Percentiles rank a stretch among this genome's conserved stretches.
These are phyloP conservation scores for Bubo scandiacus DNA, from an alignment of 2,113 vertebrate species.

Conservation along the genomic window DNA sequence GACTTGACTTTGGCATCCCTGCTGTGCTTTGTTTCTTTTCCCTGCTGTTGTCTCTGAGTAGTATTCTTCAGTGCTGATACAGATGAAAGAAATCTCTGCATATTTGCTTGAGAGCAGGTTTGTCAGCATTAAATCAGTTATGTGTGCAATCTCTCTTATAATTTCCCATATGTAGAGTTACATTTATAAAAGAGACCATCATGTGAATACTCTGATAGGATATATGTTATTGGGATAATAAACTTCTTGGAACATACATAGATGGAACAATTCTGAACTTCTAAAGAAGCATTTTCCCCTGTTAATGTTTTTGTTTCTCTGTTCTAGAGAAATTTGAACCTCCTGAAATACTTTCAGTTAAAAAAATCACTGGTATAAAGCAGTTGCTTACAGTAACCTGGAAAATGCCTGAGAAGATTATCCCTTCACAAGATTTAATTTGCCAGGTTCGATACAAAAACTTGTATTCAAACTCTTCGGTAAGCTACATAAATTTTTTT, in stretches of 20 bases:
- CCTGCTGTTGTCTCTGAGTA: not conserved
- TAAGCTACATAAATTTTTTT: slow-evolving; percentile 37
- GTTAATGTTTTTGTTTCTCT: slow-evolving; percentile 6
- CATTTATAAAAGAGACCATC: not conserved
- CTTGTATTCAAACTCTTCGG: slow-evolving; percentile 43
- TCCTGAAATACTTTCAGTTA: slow-evolving; percentile 60
- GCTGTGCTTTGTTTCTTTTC: not conserved
- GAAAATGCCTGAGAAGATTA: slow-evolving; percentile 11
- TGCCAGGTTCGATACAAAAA: slow-evolving; percentile 62
- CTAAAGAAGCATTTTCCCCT: not conserved
- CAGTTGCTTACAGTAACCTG: slow-evolving; percentile 65
- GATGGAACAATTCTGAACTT: not conserved
- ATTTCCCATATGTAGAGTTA: not conserved
- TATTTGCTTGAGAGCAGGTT: not conserved
- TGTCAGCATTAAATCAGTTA: not conserved
- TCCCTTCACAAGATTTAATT: not conserved
- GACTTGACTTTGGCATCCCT: not conserved
- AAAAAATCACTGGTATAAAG: slow-evolving; percentile 31
- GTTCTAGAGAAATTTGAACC: slow-evolving; percentile 71
- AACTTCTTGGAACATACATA: not conserved
- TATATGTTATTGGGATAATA: not conserved
- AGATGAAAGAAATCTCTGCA: not conserved
- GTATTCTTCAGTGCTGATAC: not conserved
- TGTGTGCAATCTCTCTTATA: not conserved
- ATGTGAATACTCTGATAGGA: not conserved